Evolutionary conservation across 2,113 vertebrate genomes (phyloP), one percentile per base, ranked within the genome.

Genomic region (Oenanthe oenanthe): DNA sequence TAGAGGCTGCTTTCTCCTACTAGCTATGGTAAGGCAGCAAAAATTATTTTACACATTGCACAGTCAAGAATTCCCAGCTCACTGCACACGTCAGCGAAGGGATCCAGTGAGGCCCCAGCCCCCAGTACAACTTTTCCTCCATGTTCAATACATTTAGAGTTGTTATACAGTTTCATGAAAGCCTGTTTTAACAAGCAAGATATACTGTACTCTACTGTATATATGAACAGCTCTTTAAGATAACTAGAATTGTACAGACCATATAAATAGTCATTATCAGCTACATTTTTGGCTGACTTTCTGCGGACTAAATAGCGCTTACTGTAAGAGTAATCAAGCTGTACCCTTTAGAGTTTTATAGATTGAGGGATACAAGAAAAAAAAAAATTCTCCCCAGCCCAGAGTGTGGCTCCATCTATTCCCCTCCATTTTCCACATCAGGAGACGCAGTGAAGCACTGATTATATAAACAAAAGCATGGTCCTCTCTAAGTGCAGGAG

Each of bases 171-270:
- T 90, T 93, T 91, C 75, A 38, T 95, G 77, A 97, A 97, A 95
- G 93, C 45, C 62, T 93, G 95, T 97, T 95, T 93, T 96, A 95
- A 85, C 86, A 95, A 96, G 94, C 66, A 88, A 95, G 95, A 93
- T 96, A 95, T 92, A 92, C 89, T 93, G 77, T 96, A 94, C 76
- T 56, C 54, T 92, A 83, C 63, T 95, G 92, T 95, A 92, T 96
- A 96, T 90, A 95, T 95, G 92, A 96, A 88, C 92, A 95, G 91
- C 93, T 95, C 96, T 97, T 96, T 95, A 93, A 94, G 96, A 97
- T 97, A 94, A 88, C 94, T 91, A 57, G 85, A 89, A 91, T 92
- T 92, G 91, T 95, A 77, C 93, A 96, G 92, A 38, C 82, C 88
- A 25, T 90, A 94, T 96, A 97, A 96, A 96, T 94, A 97, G 93